phyloP scores from a whole-genome alignment of 2,113 vertebrate genomes.

The Bombycilla garrulus region DNA sequence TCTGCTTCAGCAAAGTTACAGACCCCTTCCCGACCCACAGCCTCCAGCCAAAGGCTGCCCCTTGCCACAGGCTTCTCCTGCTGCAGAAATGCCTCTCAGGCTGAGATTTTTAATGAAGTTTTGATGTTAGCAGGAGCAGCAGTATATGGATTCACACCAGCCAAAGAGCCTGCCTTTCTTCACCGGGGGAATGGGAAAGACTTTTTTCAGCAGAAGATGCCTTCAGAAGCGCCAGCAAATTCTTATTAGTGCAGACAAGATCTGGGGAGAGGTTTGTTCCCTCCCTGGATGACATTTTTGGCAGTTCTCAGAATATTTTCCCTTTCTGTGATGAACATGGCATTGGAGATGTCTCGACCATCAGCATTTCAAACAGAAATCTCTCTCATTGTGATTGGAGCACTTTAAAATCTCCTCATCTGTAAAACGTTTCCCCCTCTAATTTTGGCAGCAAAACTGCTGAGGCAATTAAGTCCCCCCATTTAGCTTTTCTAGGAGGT shows the following conservation, averaged over 20 bases:
- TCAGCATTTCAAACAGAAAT: neutral
- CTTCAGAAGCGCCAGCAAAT: slow-evolving; percentile 4
- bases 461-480: slow-evolving; percentile 1
- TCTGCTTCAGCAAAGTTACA: neutral
- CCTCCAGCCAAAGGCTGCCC: neutral
- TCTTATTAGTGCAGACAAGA: slow-evolving; percentile 32
- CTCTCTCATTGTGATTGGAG: neutral
- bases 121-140: neutral
- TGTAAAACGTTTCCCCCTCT: neutral
- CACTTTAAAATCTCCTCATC: neutral
- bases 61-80: neutral
- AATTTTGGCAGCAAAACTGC: slow-evolving; percentile 13
- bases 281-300: slow-evolving; percentile 23
- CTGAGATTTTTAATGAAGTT: neutral
- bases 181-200: neutral
- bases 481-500: neutral
- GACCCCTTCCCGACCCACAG: neutral
- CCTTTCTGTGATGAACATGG: neutral
- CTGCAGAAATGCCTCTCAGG: neutral
- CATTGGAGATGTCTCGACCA: neutral
- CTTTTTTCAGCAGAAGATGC: neutral
- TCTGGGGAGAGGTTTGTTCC: neutral
- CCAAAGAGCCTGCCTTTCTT: neutral
- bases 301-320: slow-evolving; percentile 23
- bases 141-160: neutral